Evolutionary conservation across 2,888 invertebrate genomes (phyloP).

Genomic region (Chrysina gloriosa): DNA sequence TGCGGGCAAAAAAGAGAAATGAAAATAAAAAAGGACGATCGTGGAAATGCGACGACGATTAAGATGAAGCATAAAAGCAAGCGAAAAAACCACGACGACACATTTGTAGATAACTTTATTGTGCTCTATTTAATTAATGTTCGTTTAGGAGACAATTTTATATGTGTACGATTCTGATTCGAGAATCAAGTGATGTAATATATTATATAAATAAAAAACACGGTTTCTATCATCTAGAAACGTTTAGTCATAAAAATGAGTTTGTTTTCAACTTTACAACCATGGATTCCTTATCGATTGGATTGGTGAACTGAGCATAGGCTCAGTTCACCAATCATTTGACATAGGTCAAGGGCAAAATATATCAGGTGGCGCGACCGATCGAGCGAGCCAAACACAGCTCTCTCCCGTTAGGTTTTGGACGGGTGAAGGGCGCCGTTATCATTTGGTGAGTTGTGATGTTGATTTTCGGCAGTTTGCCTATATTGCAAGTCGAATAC

Average conservation of each 20-base stretch:
- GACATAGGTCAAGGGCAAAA: too few species aligned
- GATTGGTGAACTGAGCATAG: too few species aligned
- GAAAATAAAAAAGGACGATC: slow-evolving; percentile 46
- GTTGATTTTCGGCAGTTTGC: too few species aligned
- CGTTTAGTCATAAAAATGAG: slow-evolving; percentile 61
- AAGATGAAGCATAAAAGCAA: slow-evolving; percentile 24
- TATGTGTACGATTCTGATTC: slow-evolving; percentile 66
- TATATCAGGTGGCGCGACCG: too few species aligned
- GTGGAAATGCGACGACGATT: slow-evolving; percentile 30
- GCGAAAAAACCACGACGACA: slow-evolving; percentile 24
- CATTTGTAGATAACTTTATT: slow-evolving; percentile 61
- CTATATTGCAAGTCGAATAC: too few species aligned
- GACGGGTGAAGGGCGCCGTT: too few species aligned
- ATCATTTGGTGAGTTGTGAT: too few species aligned
- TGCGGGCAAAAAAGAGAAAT: too few species aligned
- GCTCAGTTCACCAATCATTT: too few species aligned
- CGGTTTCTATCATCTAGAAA: slow-evolving; percentile 66
- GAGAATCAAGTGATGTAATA: slow-evolving; percentile 66
- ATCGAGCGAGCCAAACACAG: too few species aligned
- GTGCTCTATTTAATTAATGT: slow-evolving; percentile 65
- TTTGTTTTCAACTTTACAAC: slow-evolving; percentile 4
- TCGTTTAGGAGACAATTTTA: slow-evolving; percentile 66
- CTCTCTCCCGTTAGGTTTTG: too few species aligned
- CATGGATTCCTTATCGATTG: too few species aligned
- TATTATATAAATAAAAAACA: slow-evolving; percentile 64